Conservation (phyloP, 2,797 vertebrate species). For the Harpagifer antarcticus region DNA sequence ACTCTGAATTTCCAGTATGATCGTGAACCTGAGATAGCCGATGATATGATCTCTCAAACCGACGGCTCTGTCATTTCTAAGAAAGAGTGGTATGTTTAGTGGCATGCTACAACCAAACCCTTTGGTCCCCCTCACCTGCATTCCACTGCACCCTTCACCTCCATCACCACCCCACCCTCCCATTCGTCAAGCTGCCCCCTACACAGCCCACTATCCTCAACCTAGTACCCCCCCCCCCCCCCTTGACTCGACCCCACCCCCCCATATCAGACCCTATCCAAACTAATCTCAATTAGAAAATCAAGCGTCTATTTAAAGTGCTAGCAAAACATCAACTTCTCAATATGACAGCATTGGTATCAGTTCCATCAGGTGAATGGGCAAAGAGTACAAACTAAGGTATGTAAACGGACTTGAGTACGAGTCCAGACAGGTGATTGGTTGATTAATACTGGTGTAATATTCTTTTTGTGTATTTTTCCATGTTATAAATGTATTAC, state of each 20-base stretch:
- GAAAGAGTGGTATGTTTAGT: slow-evolving; percentile 99
- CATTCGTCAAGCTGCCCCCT: slow-evolving; percentile 62
- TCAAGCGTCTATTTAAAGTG: slow-evolving; percentile 71
- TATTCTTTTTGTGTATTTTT: slow-evolving; percentile 75
- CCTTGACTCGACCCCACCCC: slow-evolving; percentile 1
- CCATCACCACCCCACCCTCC: slow-evolving; percentile 57
- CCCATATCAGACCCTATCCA: slow-evolving; percentile 73
- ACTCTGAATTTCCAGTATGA: slow-evolving; percentile 97
- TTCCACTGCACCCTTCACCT: slow-evolving; percentile 68
- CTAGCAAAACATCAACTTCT: slow-evolving; percentile 66
- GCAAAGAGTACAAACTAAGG: slow-evolving; percentile 71
- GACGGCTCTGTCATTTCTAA: slow-evolving; percentile 99
- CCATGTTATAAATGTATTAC: slow-evolving; percentile 86
- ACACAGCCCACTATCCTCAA: slow-evolving; percentile 46
- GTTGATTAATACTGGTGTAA: slow-evolving; percentile 81
- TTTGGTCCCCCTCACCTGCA: slow-evolving; percentile 57
- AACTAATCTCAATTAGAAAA: slow-evolving; percentile 71
- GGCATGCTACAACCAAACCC: slow-evolving; percentile 72
- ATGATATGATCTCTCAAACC: slow-evolving; percentile 98
- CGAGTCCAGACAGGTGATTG: slow-evolving; percentile 66
- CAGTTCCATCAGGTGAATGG: slow-evolving; percentile 69
- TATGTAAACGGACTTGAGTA: slow-evolving; percentile 70
- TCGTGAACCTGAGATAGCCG: slow-evolving; percentile 93
- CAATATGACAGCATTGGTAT: slow-evolving; percentile 63
- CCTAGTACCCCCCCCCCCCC: slow-evolving; percentile 23